Conservation (phyloP, 2,888 invertebrate species). For the Candidula unifasciata region DNA sequence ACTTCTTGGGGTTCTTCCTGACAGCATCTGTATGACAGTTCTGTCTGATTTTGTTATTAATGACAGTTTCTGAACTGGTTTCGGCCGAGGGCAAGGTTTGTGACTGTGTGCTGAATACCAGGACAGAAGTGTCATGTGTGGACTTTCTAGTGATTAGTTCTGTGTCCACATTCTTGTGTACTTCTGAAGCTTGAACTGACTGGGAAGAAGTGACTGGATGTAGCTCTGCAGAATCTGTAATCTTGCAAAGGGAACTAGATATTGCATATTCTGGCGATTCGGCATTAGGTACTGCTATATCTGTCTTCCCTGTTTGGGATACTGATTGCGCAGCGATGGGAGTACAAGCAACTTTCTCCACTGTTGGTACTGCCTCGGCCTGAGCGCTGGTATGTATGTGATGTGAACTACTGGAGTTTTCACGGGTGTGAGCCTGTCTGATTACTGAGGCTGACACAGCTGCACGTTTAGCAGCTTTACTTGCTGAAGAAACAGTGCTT, state of each 20-base stretch:
- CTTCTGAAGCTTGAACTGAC: not conserved
- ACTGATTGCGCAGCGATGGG: not conserved
- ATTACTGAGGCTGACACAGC: not conserved
- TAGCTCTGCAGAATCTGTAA: not conserved
- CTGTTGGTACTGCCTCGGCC: not conserved
- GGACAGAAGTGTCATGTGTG: not conserved
- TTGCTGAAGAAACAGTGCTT: slow-evolving; percentile 42
- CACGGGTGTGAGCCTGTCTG: not conserved
- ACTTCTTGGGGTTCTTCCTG: slow-evolving; percentile 50
- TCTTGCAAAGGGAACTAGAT: not conserved
- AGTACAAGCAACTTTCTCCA: slow-evolving; percentile 1
- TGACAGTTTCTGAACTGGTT: not conserved
- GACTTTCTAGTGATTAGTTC: not conserved
- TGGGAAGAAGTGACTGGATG: not conserved
- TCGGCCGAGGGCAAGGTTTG: not conserved
- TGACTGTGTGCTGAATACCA: not conserved
- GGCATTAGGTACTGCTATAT: not conserved
- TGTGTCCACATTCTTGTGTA: not conserved
- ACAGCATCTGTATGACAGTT: not conserved
- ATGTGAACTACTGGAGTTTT: slow-evolving; percentile 10
- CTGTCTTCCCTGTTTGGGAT: not conserved
- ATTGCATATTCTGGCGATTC: not conserved
- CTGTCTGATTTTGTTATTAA: not conserved
- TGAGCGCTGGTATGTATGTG: not conserved
- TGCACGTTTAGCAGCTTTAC: slow-evolving; percentile 30